Evolutionary conservation across 2,797 vertebrate species (phyloP), one percentile per base, ranked within the genome.

Genomic region (Catostomus latipinnis): DNA sequence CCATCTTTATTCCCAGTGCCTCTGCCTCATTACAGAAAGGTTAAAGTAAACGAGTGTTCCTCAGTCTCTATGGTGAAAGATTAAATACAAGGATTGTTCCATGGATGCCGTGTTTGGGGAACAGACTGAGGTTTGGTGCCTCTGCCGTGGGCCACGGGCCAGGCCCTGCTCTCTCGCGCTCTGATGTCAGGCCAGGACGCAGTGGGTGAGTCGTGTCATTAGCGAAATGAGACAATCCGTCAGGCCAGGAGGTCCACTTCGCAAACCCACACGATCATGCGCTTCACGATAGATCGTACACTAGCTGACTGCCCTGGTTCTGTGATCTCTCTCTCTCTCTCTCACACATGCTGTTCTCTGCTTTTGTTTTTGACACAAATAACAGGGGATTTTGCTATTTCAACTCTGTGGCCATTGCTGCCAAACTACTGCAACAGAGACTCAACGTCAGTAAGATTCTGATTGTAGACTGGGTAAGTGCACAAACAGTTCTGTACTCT

Each of bases 301-400:
- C 65, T 69, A 80, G 46, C 80, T 81, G 73, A 85, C 76, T 71
- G n/a, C 61, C 11, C 57, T 7, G 60, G 18, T 67, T 45, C 14
- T 48, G 13, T 6, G 60, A 3, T 76, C 12, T 58, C 14, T 72
- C 67, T 62, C n/a, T 71, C 18, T 22, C 22, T 22, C 22, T 22
- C 22, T 22, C 48, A 68, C 10, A 79, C 7, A 16, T 34, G 34
- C 11, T 49, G 50, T 65, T 70, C 34, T 73, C 12, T 81, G 43
- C 68, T 56, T 45, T 12, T 43, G 8, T 18, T 62, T 14, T 8
- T 13, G 0, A 62, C 48, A 54, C 5, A 43, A 57, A 72, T 75
- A 78, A 7, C 89, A 99, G 98, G 98, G 98, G 97, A 0, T 99
- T 99, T 91, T 99, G 98, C 92, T 98, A 98, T 89, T 99, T 99